Conservation (phyloP, 2,113 vertebrate genomes). For the Python bivittatus region DNA sequence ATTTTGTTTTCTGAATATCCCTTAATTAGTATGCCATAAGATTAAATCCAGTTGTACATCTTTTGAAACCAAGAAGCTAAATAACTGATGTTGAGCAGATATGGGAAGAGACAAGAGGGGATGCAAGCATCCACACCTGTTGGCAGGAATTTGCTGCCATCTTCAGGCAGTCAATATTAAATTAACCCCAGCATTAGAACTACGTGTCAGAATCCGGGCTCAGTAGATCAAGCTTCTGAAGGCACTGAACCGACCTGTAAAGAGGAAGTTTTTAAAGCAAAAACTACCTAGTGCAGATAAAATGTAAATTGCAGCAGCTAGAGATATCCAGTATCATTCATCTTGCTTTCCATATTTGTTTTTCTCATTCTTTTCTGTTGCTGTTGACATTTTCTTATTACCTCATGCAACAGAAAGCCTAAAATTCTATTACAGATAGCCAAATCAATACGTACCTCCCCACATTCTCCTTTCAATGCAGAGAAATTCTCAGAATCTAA, state of each 20-base stretch:
- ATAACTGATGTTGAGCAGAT: conserved; percentile 44
- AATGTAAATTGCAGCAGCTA: not conserved
- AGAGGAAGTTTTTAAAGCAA: not conserved
- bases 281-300: not conserved
- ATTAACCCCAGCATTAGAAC: not conserved
- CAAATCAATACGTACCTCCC: not conserved
- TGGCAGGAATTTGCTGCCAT: conserved; percentile 71
- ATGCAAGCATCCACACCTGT: conserved; percentile 6
- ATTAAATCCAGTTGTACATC: conserved; percentile 65
- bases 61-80: conserved; percentile 46
- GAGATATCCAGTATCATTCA: not conserved
- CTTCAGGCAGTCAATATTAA: conserved; percentile 65
- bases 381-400: conserved; percentile 2
- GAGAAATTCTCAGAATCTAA: not conserved
- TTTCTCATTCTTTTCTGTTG: not conserved
- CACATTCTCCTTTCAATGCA: not conserved
- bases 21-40: conserved; percentile 69
- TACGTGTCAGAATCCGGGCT: not conserved
- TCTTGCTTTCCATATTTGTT: conserved; percentile 8
- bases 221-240: not conserved
- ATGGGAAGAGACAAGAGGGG: not conserved
- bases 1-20: conserved; percentile 64
- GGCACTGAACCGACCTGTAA: not conserved
- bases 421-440: not conserved
- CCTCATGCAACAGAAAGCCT: not conserved